phyloP scores from a whole-genome alignment of 53 echinoderm and acorn worm species.

The Henricia sp. region DNA sequence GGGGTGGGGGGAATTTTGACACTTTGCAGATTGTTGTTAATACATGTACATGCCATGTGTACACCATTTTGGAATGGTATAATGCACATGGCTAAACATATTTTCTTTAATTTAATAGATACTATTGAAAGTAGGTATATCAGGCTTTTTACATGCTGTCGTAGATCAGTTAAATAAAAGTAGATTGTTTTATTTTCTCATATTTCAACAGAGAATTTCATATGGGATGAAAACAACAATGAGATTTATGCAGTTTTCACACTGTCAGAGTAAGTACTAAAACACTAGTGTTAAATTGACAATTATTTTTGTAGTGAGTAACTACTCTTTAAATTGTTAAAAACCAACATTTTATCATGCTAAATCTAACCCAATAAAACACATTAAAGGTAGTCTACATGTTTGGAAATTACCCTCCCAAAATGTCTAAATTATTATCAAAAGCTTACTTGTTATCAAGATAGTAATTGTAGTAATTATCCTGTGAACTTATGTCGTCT shows the following conservation, averaged over 20 bases:
- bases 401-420: too few relatives aligned
- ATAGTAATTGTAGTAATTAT: too few relatives aligned
- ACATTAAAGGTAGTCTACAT: too few relatives aligned
- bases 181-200: background rate
- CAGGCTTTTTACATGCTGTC: too few relatives aligned
- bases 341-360: background rate
- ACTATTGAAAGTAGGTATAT: too few relatives aligned
- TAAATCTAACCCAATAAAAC: background rate
- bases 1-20: too few relatives aligned
- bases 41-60: too few relatives aligned
- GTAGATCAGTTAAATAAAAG: background rate
- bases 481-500: too few relatives aligned
- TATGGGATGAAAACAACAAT: background rate
- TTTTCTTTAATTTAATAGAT: too few relatives aligned
- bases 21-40: too few relatives aligned
- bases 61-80: too few relatives aligned
- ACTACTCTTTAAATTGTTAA: background rate
- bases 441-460: background rate
- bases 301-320: background rate
- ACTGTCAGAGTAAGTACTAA: conserved; percentile 2
- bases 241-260: conserved; percentile 11
- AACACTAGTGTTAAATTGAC: background rate
- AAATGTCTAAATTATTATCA: background rate
- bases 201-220: background rate
- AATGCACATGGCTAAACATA: too few relatives aligned